Evolutionary conservation across 92 coral and sea anemone species (phyloP), one percentile per base, ranked within the genome.

Genomic region (Parazoanthus swiftii): DNA sequence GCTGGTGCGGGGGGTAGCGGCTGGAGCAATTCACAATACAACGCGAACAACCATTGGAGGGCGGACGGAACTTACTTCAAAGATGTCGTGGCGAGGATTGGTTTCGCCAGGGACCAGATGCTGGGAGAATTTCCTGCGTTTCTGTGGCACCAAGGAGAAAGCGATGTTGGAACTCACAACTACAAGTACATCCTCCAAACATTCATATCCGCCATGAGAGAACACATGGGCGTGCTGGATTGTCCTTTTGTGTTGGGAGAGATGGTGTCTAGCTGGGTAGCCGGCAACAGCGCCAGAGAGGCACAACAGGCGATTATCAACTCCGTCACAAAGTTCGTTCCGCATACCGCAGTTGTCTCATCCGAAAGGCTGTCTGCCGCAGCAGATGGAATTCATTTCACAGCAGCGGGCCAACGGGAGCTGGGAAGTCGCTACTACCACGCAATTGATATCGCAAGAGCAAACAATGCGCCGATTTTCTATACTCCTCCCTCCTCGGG

Each of bases 181-280:
- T 78, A 78, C 36, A 78, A 46, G 51, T 78, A 78, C 66, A 46
- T 78, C 63, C 81, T 78, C 36, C 50, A 76, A 76, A 76, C 80
- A 46, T 76, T 76, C 54, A 76, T 76, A 38, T 37, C 80, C n/a
- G 81, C 66, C 65, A 78, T 78, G 81, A 78, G 81, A 43, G 81
- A 78, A 10, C 81, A 78, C 37, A 78, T 78, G 58, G 81, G 81
- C 29, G 81, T 78, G 63, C 6, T 78, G 59, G 81, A 78, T 51
- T 78, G 81, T 78, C 81, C 81, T 14, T 78, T 78, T n/a, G 81
- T 78, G 81, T 14, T 78, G 33, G 81, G 81, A 43, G 81, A 78
- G 43, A 78, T 78, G 81, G 81, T 78, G 42, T n/a, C 81, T 21
- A 78, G 63, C 35, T 78, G 81, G 81, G 81, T 78, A 5, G 58